Conservation (phyloP, 2,797 vertebrate genomes). For the Ctenochaetus hawaiiensis region DNA sequence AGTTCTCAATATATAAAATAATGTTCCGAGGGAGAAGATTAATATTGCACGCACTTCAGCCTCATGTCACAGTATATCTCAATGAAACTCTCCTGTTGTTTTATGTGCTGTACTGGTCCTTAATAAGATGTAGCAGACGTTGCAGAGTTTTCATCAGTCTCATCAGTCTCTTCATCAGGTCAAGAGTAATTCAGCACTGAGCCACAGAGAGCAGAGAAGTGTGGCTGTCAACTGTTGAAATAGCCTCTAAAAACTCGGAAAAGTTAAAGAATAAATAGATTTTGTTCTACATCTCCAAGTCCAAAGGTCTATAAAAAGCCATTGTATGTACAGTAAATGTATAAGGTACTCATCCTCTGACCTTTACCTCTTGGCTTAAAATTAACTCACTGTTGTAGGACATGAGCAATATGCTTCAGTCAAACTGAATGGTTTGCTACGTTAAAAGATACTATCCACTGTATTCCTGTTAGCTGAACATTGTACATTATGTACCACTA, state of each 20-base stretch:
- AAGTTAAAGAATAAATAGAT: neutral
- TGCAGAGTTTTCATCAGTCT: constrained; percentile 16
- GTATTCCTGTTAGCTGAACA: no score
- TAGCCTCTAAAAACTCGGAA: neutral
- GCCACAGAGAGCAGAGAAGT: neutral
- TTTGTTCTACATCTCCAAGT: neutral
- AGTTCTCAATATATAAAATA: neutral
- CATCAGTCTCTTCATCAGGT: no score
- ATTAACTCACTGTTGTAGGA: no score
- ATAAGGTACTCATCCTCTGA: neutral
- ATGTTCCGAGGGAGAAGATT: constrained; percentile 17
- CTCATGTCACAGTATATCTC: constrained; percentile 3
- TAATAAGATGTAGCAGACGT: constrained; percentile 22
- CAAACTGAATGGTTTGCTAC: no score
- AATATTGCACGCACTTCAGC: neutral
- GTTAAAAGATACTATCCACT: no score
- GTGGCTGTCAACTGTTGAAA: neutral
- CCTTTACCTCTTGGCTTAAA: no score
- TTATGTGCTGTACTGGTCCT: constrained; percentile 1
- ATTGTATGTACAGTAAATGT: neutral
- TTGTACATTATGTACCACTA: no score
- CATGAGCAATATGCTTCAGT: no score
- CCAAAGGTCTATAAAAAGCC: neutral
- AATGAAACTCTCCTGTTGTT: constrained; percentile 26
- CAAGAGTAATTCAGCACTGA: neutral